A percentile compares a stretch with the other conserved stretches of the same genome.
These are phyloP conservation scores for Zaprionus tsacasi DNA, from an alignment of 1,140 invertebrate genomes.

Conservation along the genomic window DNA sequence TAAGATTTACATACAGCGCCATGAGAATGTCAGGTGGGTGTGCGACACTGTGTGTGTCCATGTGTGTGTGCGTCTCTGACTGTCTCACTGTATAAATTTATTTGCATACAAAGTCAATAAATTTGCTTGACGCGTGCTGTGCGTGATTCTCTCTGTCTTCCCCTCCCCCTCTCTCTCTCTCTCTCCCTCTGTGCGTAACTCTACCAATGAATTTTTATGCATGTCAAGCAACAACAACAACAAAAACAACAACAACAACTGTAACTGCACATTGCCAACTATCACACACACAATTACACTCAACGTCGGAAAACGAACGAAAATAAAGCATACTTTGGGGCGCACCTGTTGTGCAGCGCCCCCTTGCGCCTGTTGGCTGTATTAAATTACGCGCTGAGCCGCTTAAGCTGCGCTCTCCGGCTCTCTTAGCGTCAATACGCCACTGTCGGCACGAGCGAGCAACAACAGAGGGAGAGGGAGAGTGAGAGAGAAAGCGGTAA, in stretches of 20 bases:
- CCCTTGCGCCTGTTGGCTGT: conserved; percentile 30
- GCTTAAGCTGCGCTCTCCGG: conserved; percentile 67
- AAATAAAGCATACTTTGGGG: conserved; percentile 69
- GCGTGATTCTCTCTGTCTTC: not conserved
- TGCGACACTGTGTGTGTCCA: conserved; percentile 7
- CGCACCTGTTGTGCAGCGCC: conserved; percentile 65
- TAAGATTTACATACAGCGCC: conserved; percentile 98
- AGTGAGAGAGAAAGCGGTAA: not conserved
- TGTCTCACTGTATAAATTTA: conserved; percentile 59
- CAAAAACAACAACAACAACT: conserved; percentile 22
- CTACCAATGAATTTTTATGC: conserved; percentile 72
- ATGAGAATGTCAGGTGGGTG: conserved; percentile 96
- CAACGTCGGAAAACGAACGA: conserved; percentile 28
- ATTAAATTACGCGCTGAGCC: conserved; percentile 77
- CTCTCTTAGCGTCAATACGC: conserved; percentile 21
- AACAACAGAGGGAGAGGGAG: not conserved
- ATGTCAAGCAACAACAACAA: conserved; percentile 60
- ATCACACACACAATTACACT: conserved; percentile 40
- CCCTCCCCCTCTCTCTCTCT: conserved; percentile 7
- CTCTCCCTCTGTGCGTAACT: conserved; percentile 40
- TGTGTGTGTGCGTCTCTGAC: conserved; percentile 10
- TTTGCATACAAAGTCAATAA: conserved; percentile 79
- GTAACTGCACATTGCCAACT: conserved; percentile 39
- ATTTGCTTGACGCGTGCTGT: conserved; percentile 52
- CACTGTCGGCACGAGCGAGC: conserved; percentile 16